Evolutionary conservation across 2,797 vertebrate species (phyloP).

Genomic region (Sphenopsis melanotis): DNA sequence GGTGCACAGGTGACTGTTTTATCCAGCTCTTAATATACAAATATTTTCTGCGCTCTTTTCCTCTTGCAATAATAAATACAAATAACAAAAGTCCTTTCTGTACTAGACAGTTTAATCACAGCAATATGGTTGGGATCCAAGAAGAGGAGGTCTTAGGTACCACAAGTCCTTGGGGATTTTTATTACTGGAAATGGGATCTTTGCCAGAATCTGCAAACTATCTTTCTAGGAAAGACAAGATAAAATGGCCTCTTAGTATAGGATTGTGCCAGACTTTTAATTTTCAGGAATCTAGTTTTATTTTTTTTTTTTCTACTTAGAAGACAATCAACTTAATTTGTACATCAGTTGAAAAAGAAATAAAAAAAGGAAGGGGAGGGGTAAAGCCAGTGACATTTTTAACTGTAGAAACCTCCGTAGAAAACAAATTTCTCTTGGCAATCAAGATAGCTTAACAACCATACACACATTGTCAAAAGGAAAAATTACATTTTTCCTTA

Average conservation of each 20-base stretch:
- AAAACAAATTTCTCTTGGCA: constrained; percentile 72
- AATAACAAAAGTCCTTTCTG: constrained; percentile 10
- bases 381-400: constrained; percentile 54
- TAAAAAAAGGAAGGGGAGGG: not conserved
- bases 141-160: constrained; percentile 32
- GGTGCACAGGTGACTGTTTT: not conserved
- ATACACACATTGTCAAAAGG: constrained; percentile 71
- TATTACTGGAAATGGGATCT: constrained; percentile 53
- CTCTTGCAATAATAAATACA: not conserved
- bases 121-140: constrained; percentile 14
- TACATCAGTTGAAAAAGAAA: constrained; percentile 55
- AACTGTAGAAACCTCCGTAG: constrained; percentile 44
- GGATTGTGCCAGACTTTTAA: constrained; percentile 62
- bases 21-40: not conserved
- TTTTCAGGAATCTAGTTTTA: constrained; percentile 60
- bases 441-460: constrained; percentile 75
- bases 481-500: constrained; percentile 74
- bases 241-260: constrained; percentile 61
- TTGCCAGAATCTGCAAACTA: constrained; percentile 40
- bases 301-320: not conserved
- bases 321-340: constrained; percentile 60
- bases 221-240: constrained; percentile 65
- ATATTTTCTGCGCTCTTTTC: not conserved
- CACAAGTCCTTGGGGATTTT: constrained; percentile 49
- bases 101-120: constrained; percentile 21